Evolutionary conservation across 2,888 invertebrate species (phyloP).

Genomic region (Allophyes oxyacanthae): DNA sequence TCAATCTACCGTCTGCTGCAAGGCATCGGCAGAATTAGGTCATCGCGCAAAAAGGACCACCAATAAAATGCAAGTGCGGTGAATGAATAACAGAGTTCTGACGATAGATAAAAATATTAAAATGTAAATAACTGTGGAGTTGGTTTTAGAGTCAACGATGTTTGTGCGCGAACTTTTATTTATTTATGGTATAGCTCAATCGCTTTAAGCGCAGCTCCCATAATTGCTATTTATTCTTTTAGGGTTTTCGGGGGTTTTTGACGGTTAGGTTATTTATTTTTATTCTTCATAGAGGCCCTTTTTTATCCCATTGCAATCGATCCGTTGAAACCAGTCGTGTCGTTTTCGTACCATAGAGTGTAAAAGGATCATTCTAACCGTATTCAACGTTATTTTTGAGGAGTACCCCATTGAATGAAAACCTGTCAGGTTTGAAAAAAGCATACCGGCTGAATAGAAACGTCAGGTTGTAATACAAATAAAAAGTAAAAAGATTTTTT

Average conservation of each 20-base stretch:
- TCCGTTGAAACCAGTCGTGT: too few species aligned
- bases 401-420: conserved; percentile 60
- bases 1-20: conserved; percentile 30
- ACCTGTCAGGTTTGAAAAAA: conserved; percentile 61
- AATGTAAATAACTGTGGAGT: conserved; percentile 29
- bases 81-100: conserved; percentile 53
- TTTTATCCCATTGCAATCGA: too few species aligned
- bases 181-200: too few species aligned
- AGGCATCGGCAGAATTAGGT: conserved; percentile 45
- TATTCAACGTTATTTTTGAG: conserved; percentile 65
- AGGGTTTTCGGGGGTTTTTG: too few species aligned
- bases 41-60: conserved; percentile 46
- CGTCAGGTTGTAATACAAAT: conserved; percentile 51
- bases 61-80: conserved; percentile 56
- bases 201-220: too few species aligned
- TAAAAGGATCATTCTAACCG: conserved; percentile 50
- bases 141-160: conserved; percentile 47
- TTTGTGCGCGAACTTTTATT: too few species aligned
- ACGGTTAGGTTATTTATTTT: too few species aligned
- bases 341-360: conserved; percentile 38
- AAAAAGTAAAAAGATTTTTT: conserved; percentile 30
- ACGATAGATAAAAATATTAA: conserved; percentile 39
- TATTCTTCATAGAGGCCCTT: too few species aligned
- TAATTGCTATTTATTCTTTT: too few species aligned
- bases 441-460: conserved; percentile 59